Evolutionary conservation across 2,797 vertebrate species (phyloP).

Genomic region (Halcyon leucocephala): DNA sequence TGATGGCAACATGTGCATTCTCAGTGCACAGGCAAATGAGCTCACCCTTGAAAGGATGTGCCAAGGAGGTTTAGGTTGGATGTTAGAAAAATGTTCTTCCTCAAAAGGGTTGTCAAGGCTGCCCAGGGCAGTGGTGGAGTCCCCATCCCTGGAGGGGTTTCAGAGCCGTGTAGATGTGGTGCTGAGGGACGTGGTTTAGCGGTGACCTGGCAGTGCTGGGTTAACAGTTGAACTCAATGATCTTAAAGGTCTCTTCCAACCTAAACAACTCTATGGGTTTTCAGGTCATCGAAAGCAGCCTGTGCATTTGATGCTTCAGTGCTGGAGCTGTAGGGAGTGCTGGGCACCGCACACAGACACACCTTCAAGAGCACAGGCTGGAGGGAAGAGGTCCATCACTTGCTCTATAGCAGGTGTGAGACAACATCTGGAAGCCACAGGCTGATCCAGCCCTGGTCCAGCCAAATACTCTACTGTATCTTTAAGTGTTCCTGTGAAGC

Average conservation of each 20-base stretch:
- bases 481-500: background rate
- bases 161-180: background rate
- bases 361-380: background rate
- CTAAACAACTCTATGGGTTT: background rate
- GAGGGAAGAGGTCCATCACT: background rate
- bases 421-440: background rate
- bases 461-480: background rate
- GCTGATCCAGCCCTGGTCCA: background rate
- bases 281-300: background rate
- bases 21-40: background rate
- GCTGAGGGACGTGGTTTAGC: background rate
- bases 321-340: background rate
- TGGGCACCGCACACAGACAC: background rate
- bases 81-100: background rate
- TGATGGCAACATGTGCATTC: accelerated
- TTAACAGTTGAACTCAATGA: background rate
- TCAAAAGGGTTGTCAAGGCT: background rate
- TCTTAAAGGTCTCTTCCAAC: background rate
- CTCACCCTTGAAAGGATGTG: background rate
- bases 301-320: background rate
- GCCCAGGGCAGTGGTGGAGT: background rate
- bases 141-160: background rate
- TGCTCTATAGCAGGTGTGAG: background rate
- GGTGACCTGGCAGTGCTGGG: background rate
- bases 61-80: background rate